Conservation (phyloP, 2,797 vertebrate genomes). For the Melanotaenia nigrans region DNA sequence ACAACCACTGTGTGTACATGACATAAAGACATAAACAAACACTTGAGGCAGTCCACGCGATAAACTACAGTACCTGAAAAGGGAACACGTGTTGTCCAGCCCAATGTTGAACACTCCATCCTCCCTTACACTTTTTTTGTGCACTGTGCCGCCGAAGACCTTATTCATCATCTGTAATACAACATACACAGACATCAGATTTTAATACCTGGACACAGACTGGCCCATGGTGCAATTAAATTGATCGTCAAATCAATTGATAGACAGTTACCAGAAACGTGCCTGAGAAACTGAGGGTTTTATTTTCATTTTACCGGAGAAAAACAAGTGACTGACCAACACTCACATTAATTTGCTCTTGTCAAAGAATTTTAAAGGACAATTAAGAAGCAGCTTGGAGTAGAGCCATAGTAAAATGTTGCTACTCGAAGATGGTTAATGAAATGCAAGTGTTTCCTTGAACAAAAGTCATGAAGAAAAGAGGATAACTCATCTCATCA, state of each 20-base stretch:
- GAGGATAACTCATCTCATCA: not conserved
- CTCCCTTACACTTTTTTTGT: constrained; percentile 96
- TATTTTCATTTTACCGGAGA: not conserved
- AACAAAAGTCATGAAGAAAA: not conserved
- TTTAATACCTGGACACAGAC: constrained; percentile 7
- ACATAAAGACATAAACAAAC: not conserved
- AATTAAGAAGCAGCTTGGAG: constrained; percentile 13
- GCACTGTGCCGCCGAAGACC: constrained; percentile 96
- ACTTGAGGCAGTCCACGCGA: not conserved
- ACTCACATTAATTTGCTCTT: no score
- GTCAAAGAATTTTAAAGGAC: not conserved
- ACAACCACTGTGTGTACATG: constrained; percentile 1
- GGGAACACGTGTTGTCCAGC: constrained; percentile 95
- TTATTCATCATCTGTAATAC: constrained; percentile 98
- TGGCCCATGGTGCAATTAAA: constrained; percentile 3
- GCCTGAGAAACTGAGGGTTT: not conserved
- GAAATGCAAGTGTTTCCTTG: constrained; percentile 11
- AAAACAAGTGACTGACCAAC: not conserved
- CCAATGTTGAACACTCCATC: constrained; percentile 95
- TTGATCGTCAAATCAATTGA: not conserved
- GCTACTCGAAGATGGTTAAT: constrained; percentile 13
- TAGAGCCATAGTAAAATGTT: constrained; percentile 14
- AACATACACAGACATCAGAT: constrained; percentile 37
- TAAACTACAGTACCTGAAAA: constrained; percentile 89
- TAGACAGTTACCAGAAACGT: constrained; percentile 11